Evolutionary conservation across 1,140 invertebrate genomes (phyloP).

Genomic region (Homalodisca vitripennis): DNA sequence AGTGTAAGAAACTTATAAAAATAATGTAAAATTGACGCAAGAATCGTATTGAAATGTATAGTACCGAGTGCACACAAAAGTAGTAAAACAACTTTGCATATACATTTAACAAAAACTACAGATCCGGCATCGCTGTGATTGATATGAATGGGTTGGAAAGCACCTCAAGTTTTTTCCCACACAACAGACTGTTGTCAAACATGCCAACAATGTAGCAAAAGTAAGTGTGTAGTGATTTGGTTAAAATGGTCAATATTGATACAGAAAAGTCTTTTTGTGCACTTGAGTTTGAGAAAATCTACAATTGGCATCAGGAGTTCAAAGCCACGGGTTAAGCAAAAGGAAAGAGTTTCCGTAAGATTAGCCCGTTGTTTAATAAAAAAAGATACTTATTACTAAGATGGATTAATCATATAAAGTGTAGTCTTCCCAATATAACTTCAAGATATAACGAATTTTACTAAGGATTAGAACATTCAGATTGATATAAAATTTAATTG

Average conservation of each 20-base stretch:
- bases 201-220: neutral
- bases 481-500: too few relatives aligned
- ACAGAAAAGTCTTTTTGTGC: neutral
- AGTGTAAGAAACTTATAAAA: too few relatives aligned
- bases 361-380: too few relatives aligned
- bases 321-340: neutral
- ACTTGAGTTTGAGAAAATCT: neutral
- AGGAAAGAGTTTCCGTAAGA: neutral
- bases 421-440: too few relatives aligned
- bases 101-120: neutral
- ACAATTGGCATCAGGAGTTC: neutral
- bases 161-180: neutral
- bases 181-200: neutral
- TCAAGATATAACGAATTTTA: too few relatives aligned
- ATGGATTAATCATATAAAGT: too few relatives aligned
- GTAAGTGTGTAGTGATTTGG: neutral
- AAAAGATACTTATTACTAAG: too few relatives aligned
- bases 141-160: neutral
- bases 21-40: too few relatives aligned
- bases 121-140: neutral
- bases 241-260: neutral
- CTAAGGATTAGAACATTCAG: too few relatives aligned
- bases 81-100: neutral
- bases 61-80: slow-evolving; percentile 14
- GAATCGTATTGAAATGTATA: too few relatives aligned